Evolutionary conservation across 2,113 vertebrate species (phyloP).

Genomic region (Gymnorhina tibicen): DNA sequence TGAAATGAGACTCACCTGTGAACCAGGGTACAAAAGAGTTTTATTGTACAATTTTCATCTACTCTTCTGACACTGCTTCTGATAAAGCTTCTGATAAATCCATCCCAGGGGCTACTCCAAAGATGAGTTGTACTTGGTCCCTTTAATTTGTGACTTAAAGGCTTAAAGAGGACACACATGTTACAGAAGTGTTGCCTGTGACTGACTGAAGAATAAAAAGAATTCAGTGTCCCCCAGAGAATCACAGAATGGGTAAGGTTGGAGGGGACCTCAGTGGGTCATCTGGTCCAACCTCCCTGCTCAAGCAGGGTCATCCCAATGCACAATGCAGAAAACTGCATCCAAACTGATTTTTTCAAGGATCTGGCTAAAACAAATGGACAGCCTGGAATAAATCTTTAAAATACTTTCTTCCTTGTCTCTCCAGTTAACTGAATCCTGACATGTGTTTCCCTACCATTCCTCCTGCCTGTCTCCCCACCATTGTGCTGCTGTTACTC

Average conservation of each 20-base stretch:
- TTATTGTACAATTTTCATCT: neutral
- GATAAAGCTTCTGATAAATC: neutral
- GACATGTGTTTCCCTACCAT: neutral
- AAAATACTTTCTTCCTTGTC: neutral
- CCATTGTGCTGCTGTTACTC: neutral
- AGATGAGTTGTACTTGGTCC: neutral
- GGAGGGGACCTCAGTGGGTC: neutral
- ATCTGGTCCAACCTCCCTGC: neutral
- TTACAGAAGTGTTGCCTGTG: neutral
- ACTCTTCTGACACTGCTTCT: neutral
- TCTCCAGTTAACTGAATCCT: neutral
- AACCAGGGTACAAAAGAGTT: neutral
- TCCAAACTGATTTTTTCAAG: neutral
- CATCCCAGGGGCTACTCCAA: neutral
- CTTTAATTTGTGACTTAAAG: conserved; percentile 5
- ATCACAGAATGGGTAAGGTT: neutral
- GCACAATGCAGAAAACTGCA: neutral
- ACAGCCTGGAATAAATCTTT: neutral
- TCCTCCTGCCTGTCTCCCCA: neutral
- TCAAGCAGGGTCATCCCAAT: neutral
- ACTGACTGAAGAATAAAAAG: neutral
- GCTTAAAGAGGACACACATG: neutral
- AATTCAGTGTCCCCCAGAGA: neutral
- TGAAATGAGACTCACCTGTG: neutral
- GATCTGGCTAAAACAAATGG: neutral